A percentile compares a stretch with the other conserved stretches of the same genome.
Evolutionary conservation across 1,140 invertebrate genomes (phyloP).

Genomic region (Papilio aristodemus): DNA sequence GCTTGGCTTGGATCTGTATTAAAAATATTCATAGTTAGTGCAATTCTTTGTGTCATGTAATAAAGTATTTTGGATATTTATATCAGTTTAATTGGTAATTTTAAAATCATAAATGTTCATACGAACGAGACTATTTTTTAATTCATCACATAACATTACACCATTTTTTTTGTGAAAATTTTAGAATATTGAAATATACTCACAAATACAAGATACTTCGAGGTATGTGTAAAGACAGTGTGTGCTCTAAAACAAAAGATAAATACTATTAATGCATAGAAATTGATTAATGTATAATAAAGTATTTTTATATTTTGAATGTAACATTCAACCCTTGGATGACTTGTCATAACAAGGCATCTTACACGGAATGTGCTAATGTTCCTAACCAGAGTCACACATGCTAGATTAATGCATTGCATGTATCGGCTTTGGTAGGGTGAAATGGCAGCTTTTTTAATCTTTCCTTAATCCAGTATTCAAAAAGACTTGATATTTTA

Average conservation of each 20-base stretch:
- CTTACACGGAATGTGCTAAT: slow-evolving; percentile 73
- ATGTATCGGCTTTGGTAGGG: slow-evolving; percentile 23
- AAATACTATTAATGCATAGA: not conserved
- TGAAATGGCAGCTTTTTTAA: slow-evolving; percentile 32
- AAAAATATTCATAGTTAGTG: not conserved
- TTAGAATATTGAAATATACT: not conserved
- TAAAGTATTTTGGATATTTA: not conserved
- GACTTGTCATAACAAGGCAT: slow-evolving; percentile 33
- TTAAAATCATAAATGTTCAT: slow-evolving; percentile 56
- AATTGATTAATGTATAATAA: not conserved
- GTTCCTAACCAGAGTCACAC: slow-evolving; percentile 76
- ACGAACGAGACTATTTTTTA: slow-evolving; percentile 62
- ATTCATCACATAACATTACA: slow-evolving; percentile 45
- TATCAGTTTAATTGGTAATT: slow-evolving; percentile 49
- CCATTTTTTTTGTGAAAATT: not conserved
- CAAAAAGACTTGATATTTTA: too few species aligned
- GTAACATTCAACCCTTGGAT: slow-evolving; percentile 14
- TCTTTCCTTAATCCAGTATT: slow-evolving; percentile 22
- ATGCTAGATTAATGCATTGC: slow-evolving; percentile 34
- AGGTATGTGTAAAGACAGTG: not conserved
- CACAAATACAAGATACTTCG: not conserved
- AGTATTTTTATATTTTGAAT: not conserved
- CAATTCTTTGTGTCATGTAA: not conserved
- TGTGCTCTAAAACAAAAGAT: not conserved
- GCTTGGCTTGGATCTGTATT: not conserved